Conservation (phyloP, 2,888 invertebrate genomes). For the Rosalia funebris region DNA sequence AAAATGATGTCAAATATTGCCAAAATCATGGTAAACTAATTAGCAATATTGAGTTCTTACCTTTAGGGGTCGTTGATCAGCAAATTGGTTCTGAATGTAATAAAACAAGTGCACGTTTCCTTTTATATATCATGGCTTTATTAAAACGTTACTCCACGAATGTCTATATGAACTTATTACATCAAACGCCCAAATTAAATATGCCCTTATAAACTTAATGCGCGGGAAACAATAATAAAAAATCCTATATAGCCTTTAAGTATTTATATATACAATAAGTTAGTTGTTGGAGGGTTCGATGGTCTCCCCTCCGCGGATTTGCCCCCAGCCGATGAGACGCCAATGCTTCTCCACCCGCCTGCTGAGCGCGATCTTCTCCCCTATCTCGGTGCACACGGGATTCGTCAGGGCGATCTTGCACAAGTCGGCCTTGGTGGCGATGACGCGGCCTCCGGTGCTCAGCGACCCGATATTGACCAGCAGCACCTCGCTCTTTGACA, state of each 20-base stretch:
- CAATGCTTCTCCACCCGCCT: slow-evolving; percentile 99
- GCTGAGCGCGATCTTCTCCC: slow-evolving; percentile 99
- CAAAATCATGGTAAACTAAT: too few species aligned
- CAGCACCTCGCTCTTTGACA: slow-evolving; percentile 89
- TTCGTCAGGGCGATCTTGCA: slow-evolving; percentile 96
- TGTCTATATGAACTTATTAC: slow-evolving; percentile 1
- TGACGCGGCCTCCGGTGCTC: slow-evolving; percentile 95
- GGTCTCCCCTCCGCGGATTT: slow-evolving; percentile 96
- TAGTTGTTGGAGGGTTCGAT: slow-evolving; percentile 77
- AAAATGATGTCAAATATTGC: too few species aligned
- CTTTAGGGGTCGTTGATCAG: too few species aligned
- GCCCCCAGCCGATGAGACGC: slow-evolving; percentile 99
- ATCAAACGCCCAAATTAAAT: slow-evolving; percentile 9
- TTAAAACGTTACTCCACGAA: neutral
- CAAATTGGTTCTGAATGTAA: too few species aligned
- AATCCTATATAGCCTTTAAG: neutral
- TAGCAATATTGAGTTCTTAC: too few species aligned
- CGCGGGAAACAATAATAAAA: slow-evolving; percentile 15
- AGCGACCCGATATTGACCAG: slow-evolving; percentile 99
- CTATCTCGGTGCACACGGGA: slow-evolving; percentile 98
- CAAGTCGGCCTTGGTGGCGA: slow-evolving; percentile 95
- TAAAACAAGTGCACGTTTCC: too few species aligned
- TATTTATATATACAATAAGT: slow-evolving; percentile 21
- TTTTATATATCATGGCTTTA: too few species aligned
- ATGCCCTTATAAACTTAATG: slow-evolving; percentile 16